Base-by-base conservation (phyloP, 2,797 vertebrate genomes). In the Oryzias dopingdopingensis region DNA sequence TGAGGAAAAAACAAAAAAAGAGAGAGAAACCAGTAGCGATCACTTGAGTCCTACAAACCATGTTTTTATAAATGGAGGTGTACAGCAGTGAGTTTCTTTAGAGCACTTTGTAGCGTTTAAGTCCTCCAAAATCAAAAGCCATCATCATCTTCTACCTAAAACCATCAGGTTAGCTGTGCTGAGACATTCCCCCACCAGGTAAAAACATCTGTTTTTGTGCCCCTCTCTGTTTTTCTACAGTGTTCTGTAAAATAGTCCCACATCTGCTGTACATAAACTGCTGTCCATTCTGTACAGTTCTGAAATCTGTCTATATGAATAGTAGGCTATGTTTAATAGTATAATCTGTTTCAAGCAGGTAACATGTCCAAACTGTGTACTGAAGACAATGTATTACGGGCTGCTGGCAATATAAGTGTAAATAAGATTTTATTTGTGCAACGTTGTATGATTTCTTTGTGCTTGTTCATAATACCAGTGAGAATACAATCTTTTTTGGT, bases 401-500 rank as follows among this genome's bases (percentile, higher is more conserved):
- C 86, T 88, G 80, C 81, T 75, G 87, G 88, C 86, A 90, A 90
- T 88, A 91, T 81, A 71, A 54, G 49, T 92, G 90, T 92, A 92
- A 90, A 92, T 91, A 92, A 46, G 55, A 74, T 86, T 91, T 86
- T 65, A 81, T 89, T 88, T 88, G 84, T 85, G 86, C 83, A 49
- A 79, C 78, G 83, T 75, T 72, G 82, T 87, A 82, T 77, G 42
- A 75, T 88, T 90, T 79, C 58, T 83, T 82, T 88, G 89, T 89
- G 89, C 87, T 88, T 50, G 82, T 87, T 87, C 83, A 88, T 81
- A 67, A 83, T 73, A 81, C 80, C 74, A 52, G 76, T 86, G 86
- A 86, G 80, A 84, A 88, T 74, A 83, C 82, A 86, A 85, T 83
- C 83, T 62, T 83, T 56, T 59, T 59, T 52, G 63, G 47, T 72